A percentile compares a stretch with the other conserved stretches of the same genome.
Evolutionary conservation across 2,888 invertebrate species (phyloP).

Genomic region (Hypsopygia costalis): DNA sequence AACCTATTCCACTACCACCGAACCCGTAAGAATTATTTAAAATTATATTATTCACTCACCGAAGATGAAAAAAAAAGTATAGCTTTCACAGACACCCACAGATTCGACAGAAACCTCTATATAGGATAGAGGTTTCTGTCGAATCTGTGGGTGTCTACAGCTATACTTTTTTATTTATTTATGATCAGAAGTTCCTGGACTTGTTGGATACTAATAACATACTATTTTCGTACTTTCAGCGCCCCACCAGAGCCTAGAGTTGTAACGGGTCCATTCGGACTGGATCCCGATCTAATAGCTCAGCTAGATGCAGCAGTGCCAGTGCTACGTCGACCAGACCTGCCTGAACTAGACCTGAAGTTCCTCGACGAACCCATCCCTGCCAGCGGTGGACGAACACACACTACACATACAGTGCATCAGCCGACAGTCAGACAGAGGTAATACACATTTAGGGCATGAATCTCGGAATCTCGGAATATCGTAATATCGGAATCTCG

Average conservation of each 20-base stretch:
- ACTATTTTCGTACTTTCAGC: slow-evolving; percentile 36
- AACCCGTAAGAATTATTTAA: slow-evolving; percentile 40
- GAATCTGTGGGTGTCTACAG: too few relatives aligned
- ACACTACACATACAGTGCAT: slow-evolving; percentile 29
- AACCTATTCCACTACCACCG: slow-evolving; percentile 36
- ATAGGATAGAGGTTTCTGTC: too few relatives aligned
- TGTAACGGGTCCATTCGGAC: slow-evolving; percentile 86
- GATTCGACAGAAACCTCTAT: too few relatives aligned
- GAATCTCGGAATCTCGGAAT: too few relatives aligned
- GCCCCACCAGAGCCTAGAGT: slow-evolving; percentile 64
- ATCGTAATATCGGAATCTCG: too few relatives aligned
- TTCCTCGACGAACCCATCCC: slow-evolving; percentile 74
- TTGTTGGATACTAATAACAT: too few relatives aligned
- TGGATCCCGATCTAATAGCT: slow-evolving; percentile 87
- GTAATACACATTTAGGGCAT: too few relatives aligned
- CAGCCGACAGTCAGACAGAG: slow-evolving; percentile 35
- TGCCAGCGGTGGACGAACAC: slow-evolving; percentile 45
- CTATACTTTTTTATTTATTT: too few relatives aligned
- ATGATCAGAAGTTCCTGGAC: too few relatives aligned
- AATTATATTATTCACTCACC: too few relatives aligned
- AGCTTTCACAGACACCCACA: too few relatives aligned
- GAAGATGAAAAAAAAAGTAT: too few relatives aligned
- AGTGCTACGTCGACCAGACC: slow-evolving; percentile 41
- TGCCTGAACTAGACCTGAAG: slow-evolving; percentile 68
- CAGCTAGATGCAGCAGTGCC: slow-evolving; percentile 82